These are phyloP conservation scores for Scaeva pyrastri DNA, from an alignment of 2,888 invertebrate species.

Conservation along the genomic window DNA sequence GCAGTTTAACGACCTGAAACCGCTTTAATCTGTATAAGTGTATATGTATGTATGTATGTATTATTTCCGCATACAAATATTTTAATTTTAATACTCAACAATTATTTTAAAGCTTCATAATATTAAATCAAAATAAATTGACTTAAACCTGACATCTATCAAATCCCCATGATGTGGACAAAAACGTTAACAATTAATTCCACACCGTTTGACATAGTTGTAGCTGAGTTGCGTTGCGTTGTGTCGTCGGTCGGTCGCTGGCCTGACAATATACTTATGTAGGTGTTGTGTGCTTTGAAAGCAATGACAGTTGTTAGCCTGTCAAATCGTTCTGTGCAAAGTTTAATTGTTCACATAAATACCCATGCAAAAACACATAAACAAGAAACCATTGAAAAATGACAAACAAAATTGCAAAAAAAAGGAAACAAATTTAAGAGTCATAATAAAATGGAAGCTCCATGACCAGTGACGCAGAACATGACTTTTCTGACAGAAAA, in stretches of 20 bases:
- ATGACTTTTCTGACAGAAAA: slow-evolving; percentile 59
- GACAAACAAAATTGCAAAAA: not conserved
- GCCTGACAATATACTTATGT: no score
- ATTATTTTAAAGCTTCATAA: slow-evolving; percentile 11
- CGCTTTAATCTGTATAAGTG: slow-evolving; percentile 24
- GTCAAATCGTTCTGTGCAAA: slow-evolving; percentile 52
- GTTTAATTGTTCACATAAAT: slow-evolving; percentile 66
- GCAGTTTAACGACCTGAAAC: slow-evolving; percentile 20
- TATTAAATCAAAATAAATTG: slow-evolving; percentile 71
- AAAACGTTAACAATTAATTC: slow-evolving; percentile 64
- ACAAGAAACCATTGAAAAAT: not conserved
- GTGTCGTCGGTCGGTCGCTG: no score
- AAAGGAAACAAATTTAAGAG: not conserved
- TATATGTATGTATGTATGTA: no score
- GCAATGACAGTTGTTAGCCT: slow-evolving; percentile 58
- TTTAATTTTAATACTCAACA: slow-evolving; percentile 51
- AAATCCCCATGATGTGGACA: slow-evolving; percentile 29
- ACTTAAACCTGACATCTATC: slow-evolving; percentile 56
- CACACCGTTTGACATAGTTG: not conserved
- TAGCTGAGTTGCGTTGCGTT: no score
- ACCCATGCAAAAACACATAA: slow-evolving; percentile 43
- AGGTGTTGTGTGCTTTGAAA: slow-evolving; percentile 47
- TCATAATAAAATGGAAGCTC: slow-evolving; percentile 22
- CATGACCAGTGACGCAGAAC: slow-evolving; percentile 58
- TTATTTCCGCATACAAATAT: slow-evolving; percentile 12